phyloP scores from a whole-genome alignment of 1,140 invertebrate species.

The Ectropis grisescens region DNA sequence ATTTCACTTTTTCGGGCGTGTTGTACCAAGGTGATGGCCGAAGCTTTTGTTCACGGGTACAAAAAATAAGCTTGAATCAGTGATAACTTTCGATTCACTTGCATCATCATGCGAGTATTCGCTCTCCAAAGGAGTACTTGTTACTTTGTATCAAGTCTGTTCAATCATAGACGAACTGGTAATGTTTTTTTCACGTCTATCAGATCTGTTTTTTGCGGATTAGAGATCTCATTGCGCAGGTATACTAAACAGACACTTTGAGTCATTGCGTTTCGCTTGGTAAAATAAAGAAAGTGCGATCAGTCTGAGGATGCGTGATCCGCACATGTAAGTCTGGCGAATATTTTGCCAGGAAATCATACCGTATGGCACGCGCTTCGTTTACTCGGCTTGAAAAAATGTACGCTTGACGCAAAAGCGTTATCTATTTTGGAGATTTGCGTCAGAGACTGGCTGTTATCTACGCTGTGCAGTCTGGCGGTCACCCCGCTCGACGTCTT shows the following conservation, averaged over 20 bases:
- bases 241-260: constrained; percentile 7
- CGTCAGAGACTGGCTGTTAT: constrained; percentile 54
- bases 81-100: too few relatives aligned
- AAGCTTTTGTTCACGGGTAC: too few relatives aligned
- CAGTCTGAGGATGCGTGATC: constrained; percentile 36
- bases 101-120: too few relatives aligned
- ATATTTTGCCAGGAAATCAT: constrained; percentile 60
- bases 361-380: constrained; percentile 47
- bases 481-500: constrained; percentile 40
- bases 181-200: too few relatives aligned
- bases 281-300: constrained; percentile 34
- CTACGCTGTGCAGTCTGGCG: constrained; percentile 52
- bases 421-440: constrained; percentile 66
- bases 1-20: constrained; percentile 48
- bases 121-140: too few relatives aligned
- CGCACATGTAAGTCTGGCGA: constrained; percentile 32
- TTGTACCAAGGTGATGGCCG: constrained; percentile 52
- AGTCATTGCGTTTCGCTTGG: constrained; percentile 14
- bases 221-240: too few relatives aligned
- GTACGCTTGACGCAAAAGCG: constrained; percentile 65
- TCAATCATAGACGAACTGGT: too few relatives aligned
- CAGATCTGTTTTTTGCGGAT: too few relatives aligned
- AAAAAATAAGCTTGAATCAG: too few relatives aligned
- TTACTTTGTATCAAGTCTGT: too few relatives aligned
- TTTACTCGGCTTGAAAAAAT: constrained; percentile 65